Conservation (phyloP, 2,797 vertebrate species). For the Myotis pilosus region DNA sequence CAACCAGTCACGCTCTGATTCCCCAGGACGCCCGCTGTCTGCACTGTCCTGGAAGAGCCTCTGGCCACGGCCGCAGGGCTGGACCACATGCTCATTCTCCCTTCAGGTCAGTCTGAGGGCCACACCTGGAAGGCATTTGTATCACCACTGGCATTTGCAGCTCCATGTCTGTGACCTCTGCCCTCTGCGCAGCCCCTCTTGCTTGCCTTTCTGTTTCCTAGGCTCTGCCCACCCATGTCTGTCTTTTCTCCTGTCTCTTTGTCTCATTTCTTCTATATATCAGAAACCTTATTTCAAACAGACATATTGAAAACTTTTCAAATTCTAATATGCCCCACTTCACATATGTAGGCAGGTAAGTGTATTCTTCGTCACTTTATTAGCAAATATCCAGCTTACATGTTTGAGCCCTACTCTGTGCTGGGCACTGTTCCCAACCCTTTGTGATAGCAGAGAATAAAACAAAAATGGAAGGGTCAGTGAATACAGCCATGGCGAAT, state of each 20-base stretch:
- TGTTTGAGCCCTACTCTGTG: neutral
- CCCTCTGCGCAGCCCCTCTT: neutral
- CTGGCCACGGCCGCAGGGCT: neutral
- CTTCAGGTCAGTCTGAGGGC: neutral
- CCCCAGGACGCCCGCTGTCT: neutral
- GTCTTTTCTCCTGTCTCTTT: neutral
- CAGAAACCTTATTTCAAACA: neutral
- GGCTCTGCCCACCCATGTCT: too few species aligned
- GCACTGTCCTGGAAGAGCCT: neutral
- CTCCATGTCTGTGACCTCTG: too few species aligned
- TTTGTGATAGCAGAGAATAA: neutral
- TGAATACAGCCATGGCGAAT: neutral
- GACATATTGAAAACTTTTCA: neutral
- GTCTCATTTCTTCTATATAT: neutral
- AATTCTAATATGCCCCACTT: neutral
- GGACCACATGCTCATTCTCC: accelerated
- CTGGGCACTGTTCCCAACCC: neutral
- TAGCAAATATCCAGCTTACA: neutral
- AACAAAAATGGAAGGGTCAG: neutral
- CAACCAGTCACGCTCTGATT: neutral
- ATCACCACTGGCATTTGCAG: neutral
- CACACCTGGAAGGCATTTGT: neutral
- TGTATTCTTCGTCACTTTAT: neutral
- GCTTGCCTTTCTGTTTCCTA: neutral
- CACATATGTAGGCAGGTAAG: neutral